A percentile compares a stretch with the other conserved stretches of the same genome.
phyloP scores from a whole-genome alignment of 1,140 invertebrate species.

The Trachelipus rathkii region DNA sequence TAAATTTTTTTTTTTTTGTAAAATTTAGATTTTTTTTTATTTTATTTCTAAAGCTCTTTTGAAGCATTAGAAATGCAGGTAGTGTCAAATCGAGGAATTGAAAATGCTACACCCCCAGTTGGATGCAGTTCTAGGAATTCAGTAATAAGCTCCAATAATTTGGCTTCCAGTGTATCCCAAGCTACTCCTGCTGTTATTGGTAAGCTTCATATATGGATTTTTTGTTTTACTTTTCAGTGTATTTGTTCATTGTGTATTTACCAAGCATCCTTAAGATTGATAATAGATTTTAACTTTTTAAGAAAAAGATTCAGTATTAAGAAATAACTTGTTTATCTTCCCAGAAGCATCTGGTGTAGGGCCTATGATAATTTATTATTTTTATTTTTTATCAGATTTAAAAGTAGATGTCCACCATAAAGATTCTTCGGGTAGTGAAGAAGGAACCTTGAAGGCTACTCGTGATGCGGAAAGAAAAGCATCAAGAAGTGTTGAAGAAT shows the following conservation, averaged over 20 bases:
- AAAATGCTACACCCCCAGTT: conserved; percentile 56
- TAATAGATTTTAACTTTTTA: too few relatives aligned
- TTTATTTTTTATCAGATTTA: conserved; percentile 51
- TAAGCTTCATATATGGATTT: conserved; percentile 12
- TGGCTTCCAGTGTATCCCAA: neutral
- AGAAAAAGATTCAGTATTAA: too few relatives aligned
- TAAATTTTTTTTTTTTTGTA: too few relatives aligned
- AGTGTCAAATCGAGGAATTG: conserved; percentile 56
- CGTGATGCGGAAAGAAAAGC: too few relatives aligned
- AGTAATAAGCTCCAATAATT: conserved; percentile 26
- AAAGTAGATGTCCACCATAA: conserved; percentile 80
- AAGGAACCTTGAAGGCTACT: conserved; percentile 18
- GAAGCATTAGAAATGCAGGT: conserved; percentile 82
- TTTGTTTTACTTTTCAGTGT: neutral
- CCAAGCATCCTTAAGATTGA: too few relatives aligned
- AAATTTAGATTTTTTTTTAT: too few relatives aligned
- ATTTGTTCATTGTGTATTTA: too few relatives aligned
- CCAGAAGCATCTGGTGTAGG: too few relatives aligned
- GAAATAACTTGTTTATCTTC: too few relatives aligned
- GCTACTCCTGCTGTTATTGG: neutral
- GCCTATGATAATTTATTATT: too few relatives aligned
- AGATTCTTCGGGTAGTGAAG: conserved; percentile 37
- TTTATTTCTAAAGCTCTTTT: too few relatives aligned
- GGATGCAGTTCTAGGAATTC: conserved; percentile 62
- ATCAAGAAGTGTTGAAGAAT: too few relatives aligned